A percentile compares a stretch with the other conserved stretches of the same genome.
Conservation (phyloP, 2,113 vertebrate genomes). For the Vanacampus margaritifer region DNA sequence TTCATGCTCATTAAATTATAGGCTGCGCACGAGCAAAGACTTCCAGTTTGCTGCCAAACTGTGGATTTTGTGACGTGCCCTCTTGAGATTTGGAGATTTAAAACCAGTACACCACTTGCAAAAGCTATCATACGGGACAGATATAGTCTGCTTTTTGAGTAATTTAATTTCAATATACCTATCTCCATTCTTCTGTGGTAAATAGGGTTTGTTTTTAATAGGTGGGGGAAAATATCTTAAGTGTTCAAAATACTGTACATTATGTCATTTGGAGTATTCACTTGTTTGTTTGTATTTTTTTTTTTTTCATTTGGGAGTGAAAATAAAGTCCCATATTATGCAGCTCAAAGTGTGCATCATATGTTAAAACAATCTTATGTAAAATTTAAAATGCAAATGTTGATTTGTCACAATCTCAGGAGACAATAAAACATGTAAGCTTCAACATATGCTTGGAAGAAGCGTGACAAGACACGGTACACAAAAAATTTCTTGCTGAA, state of each 20-base stretch:
- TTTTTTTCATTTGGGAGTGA: constrained; percentile 40
- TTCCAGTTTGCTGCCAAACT: constrained; percentile 78
- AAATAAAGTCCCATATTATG: constrained; percentile 53
- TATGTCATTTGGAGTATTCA: too few species aligned
- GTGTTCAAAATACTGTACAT: constrained; percentile 40
- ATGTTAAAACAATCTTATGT: constrained; percentile 26
- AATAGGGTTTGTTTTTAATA: constrained; percentile 68
- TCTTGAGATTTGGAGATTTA: constrained; percentile 76
- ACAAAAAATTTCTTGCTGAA: constrained; percentile 18
- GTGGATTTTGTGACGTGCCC: constrained; percentile 79
- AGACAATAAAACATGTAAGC: constrained; percentile 50
- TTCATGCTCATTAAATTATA: constrained; percentile 83
- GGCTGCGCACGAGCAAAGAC: constrained; percentile 72
- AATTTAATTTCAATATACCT: constrained; percentile 67
- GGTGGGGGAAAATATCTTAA: constrained; percentile 50
- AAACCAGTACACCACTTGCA: constrained; percentile 76
- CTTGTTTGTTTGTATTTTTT: constrained; percentile 11
- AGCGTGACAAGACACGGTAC: constrained; percentile 45
- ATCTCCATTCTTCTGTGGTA: constrained; percentile 53
- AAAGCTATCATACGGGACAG: constrained; percentile 65
- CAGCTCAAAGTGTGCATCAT: constrained; percentile 32
- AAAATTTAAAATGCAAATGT: constrained; percentile 44
- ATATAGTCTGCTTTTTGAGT: constrained; percentile 66
- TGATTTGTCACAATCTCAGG: constrained; percentile 60
- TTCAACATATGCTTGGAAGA: constrained; percentile 58